Percentiles rank a stretch among this genome's conserved stretches.
Conservation (phyloP, 2,888 invertebrate genomes). For the Drosophila anceps region DNA sequence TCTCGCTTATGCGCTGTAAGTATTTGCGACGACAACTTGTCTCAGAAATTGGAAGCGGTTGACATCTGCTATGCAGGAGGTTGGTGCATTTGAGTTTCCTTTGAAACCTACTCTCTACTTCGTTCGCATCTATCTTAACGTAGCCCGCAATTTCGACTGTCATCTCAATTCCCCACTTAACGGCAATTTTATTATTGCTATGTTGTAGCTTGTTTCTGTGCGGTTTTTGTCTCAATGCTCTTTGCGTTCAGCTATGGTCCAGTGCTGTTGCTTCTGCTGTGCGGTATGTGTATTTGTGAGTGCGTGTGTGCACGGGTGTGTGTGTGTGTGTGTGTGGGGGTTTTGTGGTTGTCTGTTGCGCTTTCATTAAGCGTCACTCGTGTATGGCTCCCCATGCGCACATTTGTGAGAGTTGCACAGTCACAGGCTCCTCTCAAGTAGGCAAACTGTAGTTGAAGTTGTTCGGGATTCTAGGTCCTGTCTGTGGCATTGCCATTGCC, state of each 20-base stretch:
- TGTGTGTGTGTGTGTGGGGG: neutral
- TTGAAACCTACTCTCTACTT: neutral
- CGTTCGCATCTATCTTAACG: neutral
- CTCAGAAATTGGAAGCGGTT: constrained; percentile 6
- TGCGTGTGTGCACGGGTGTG: constrained; percentile 6
- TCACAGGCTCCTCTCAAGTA: constrained; percentile 51
- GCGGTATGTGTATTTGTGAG: neutral
- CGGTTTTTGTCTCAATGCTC: constrained; percentile 25
- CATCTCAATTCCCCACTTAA: constrained; percentile 71
- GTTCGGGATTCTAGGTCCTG: constrained; percentile 27
- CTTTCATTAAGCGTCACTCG: constrained; percentile 79
- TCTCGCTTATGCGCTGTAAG: constrained; percentile 17
- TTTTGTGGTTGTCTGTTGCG: constrained; percentile 66
- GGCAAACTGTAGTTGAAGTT: constrained; percentile 59
- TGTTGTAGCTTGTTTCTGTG: constrained; percentile 51
- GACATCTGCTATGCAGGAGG: constrained; percentile 13
- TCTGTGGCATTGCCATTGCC: constrained; percentile 73
- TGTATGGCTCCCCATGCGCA: constrained; percentile 71
- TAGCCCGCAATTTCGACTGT: constrained; percentile 28
- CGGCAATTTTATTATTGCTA: constrained; percentile 75
- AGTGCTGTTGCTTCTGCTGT: constrained; percentile 32
- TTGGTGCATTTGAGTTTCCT: neutral
- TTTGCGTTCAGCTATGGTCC: constrained; percentile 45
- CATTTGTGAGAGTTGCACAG: constrained; percentile 50
- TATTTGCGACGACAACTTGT: constrained; percentile 13